These are phyloP conservation scores for Protophormia terraenovae DNA, from an alignment of 2,888 invertebrate species.

Conservation along the genomic window DNA sequence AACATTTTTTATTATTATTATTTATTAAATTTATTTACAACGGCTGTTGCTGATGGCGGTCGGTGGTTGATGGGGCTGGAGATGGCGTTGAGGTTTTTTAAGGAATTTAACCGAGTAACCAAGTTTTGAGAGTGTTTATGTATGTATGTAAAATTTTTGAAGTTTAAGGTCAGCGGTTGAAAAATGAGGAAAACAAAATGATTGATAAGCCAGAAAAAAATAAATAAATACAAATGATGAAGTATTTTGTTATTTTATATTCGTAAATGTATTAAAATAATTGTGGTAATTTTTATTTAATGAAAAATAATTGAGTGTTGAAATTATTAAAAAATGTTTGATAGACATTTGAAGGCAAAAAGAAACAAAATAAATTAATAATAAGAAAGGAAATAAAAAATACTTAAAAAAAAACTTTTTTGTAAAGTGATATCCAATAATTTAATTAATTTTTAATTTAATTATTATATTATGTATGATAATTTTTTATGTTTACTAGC, in stretches of 20 bases:
- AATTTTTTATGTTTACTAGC: too few relatives aligned
- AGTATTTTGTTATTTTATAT: too few relatives aligned
- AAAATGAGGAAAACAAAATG: neutral
- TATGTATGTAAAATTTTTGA: neutral
- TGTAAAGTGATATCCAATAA: too few relatives aligned
- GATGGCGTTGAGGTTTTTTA: neutral
- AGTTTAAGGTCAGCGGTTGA: constrained; percentile 37
- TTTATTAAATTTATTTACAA: neutral
- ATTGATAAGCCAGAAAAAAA: neutral
- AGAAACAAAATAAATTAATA: too few relatives aligned
- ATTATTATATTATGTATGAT: too few relatives aligned
- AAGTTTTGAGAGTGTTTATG: neutral
- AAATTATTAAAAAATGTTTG: neutral
- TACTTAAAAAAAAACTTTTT: too few relatives aligned
- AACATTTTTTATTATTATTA: neutral
- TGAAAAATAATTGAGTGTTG: neutral
- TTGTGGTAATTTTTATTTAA: neutral
- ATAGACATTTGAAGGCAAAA: too few relatives aligned
- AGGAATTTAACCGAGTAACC: constrained; percentile 24
- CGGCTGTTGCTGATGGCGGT: too few relatives aligned
- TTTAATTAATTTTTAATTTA: too few relatives aligned
- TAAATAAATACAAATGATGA: too few relatives aligned
- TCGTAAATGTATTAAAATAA: neutral
- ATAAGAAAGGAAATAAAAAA: too few relatives aligned
- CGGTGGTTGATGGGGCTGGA: neutral